These are phyloP conservation scores for Procavia capensis DNA, from an alignment of 2,113 vertebrate genomes.

Conservation along the genomic window DNA sequence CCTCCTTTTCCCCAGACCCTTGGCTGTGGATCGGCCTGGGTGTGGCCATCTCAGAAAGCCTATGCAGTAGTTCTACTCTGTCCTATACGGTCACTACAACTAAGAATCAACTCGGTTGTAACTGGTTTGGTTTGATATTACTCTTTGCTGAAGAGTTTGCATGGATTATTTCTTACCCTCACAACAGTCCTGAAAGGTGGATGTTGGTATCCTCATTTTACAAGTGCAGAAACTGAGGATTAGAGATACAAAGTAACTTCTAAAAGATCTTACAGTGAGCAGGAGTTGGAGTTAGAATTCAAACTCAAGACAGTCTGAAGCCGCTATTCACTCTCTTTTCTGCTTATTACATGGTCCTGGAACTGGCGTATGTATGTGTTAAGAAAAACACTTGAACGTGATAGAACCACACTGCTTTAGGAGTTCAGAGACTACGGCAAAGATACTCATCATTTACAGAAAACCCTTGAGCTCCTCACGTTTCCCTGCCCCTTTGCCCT, in stretches of 20 bases:
- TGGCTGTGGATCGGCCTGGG: not conserved
- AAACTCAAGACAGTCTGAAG: not conserved
- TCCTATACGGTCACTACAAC: too few relatives aligned
- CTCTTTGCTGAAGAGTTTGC: constrained; percentile 28
- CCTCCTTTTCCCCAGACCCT: not conserved
- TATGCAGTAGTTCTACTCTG: too few relatives aligned
- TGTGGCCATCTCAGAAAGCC: not conserved
- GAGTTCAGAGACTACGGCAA: not conserved
- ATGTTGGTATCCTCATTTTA: constrained; percentile 16
- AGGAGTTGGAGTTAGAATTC: not conserved
- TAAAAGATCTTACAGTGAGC: not conserved
- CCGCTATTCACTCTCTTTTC: not conserved
- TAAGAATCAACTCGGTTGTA: too few relatives aligned
- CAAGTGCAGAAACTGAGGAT: constrained; percentile 20
- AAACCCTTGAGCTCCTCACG: not conserved
- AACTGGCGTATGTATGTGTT: accelerated
- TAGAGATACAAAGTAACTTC: constrained; percentile 43
- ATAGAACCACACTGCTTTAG: not conserved
- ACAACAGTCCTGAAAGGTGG: constrained; percentile 24
- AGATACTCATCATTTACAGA: not conserved
- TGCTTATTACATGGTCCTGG: not conserved
- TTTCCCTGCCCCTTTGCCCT: not conserved
- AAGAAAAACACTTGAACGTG: not conserved
- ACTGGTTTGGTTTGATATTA: not conserved
- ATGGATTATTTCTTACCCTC: constrained; percentile 29